phyloP scores from a whole-genome alignment of 2,797 vertebrate species.

The Tragopan temminckii region DNA sequence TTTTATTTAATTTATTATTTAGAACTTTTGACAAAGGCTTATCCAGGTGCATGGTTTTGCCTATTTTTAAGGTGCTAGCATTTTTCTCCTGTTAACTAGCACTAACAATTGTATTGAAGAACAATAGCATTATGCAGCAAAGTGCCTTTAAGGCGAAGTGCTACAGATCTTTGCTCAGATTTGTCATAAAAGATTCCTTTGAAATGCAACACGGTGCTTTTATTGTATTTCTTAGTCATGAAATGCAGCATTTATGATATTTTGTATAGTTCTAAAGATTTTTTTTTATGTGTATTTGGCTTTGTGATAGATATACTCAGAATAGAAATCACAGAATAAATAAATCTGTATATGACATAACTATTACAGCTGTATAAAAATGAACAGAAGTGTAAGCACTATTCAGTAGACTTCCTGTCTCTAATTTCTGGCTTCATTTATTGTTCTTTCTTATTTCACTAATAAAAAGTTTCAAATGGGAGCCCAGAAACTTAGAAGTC shows the following conservation, averaged over 20 bases:
- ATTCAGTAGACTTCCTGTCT: not conserved
- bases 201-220: not conserved
- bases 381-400: fast-evolving
- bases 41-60: not conserved
- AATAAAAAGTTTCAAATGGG: not conserved
- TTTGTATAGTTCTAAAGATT: not conserved
- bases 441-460: not conserved
- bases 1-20: not conserved
- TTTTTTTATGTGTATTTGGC: fast-evolving
- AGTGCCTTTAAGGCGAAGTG: not conserved
- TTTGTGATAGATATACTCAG: not conserved
- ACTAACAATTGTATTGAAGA: not conserved
- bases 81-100: not conserved
- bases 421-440: not conserved
- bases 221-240: not conserved
- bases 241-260: not conserved
- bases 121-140: not conserved
- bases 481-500: not conserved
- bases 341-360: not conserved
- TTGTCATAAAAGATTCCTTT: not conserved
- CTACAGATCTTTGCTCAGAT: not conserved
- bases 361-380: not conserved
- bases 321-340: not conserved
- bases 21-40: not conserved
- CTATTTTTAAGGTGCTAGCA: not conserved